Base-by-base conservation (phyloP, 2,888 invertebrate genomes). In the Eupithecia subumbrata region DNA sequence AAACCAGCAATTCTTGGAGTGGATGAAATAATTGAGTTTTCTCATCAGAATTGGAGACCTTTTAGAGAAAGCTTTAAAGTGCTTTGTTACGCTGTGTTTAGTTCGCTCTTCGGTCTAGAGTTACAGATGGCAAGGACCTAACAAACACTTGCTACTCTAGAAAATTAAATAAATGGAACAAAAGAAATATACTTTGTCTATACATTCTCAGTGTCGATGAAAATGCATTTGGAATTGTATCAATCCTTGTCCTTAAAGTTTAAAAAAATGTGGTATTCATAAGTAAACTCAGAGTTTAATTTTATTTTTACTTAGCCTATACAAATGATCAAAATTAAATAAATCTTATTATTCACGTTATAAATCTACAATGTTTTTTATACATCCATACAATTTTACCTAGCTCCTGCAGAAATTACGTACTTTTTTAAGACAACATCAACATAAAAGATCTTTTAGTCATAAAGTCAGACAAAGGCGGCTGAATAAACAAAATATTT, bases 1-100 rank as follows among this genome's bases (percentile, higher is more conserved):
- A 81, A 82, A 74, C 81, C 78, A 76, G 72, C 78, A 80, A 78
- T 77, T 76, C 78, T 70, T 73, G 72, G 66, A 81, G 80, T 82
- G 81, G 76, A 74, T 79, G 79, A 78, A 79, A 80, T 84, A 84
- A 84, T 83, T 83, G 83, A 83, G 82, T 83, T 84, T 83, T 79
- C 78, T 77, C 82, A 82, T 81, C 82, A 77, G 80, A 81, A 79
- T 81, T 68, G 78, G 77, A 70, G 79, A 78, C 76, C 75, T 79
- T 78, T 78, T 75, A 74, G 60, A 73, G 60, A n/a, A 63, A 63
- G 77, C 73, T 78, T 78, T 30, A 78, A 76, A 78, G 74, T 76
- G 67, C 78, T 76, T 71, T 75, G 78, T 75, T 64, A 72, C 71
- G 73, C 70, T 68, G 71, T 72, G 71, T 73, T 78, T 76, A 60